Evolutionary conservation across 53 echinoderm and acorn worm genomes (phyloP).

Genomic region (Pentamera pediparva): DNA sequence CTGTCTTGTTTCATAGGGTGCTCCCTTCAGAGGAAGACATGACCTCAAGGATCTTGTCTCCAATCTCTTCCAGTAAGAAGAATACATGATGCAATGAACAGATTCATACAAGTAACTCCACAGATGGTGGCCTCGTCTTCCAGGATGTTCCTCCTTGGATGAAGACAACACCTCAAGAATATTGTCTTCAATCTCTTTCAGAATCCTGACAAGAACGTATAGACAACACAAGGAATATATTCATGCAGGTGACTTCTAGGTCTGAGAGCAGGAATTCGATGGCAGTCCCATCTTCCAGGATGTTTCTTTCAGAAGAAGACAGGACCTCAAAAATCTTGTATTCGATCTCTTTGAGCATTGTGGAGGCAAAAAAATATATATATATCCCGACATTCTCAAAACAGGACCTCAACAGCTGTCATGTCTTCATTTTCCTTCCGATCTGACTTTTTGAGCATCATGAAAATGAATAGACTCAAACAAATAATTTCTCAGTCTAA

Average conservation of each 20-base stretch:
- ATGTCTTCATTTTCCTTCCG: too few relatives aligned
- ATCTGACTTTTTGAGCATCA: too few relatives aligned
- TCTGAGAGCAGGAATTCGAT: slow-evolving; percentile 94
- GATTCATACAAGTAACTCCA: too few relatives aligned
- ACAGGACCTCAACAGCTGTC: slow-evolving; percentile 90
- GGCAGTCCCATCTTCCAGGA: slow-evolving; percentile 98
- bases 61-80: slow-evolving; percentile 90
- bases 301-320: slow-evolving; percentile 95
- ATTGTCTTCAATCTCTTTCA: slow-evolving; percentile 99
- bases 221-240: too few relatives aligned
- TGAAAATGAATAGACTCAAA: too few relatives aligned
- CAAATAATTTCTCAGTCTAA: slow-evolving; percentile 80
- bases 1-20: slow-evolving; percentile 90
- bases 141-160: slow-evolving; percentile 97
- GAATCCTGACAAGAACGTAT: too few relatives aligned
- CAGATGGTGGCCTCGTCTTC: slow-evolving; percentile 98
- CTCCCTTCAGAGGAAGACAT: slow-evolving; percentile 86
- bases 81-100: too few relatives aligned
- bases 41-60: slow-evolving; percentile 89
- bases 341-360: slow-evolving; percentile 97
- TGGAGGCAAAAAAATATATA: slow-evolving; percentile 7
- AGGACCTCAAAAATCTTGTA: slow-evolving; percentile 99
- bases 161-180: slow-evolving; percentile 97
- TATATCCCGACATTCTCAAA: too few relatives aligned
- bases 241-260: slow-evolving; percentile 78